phyloP scores from a whole-genome alignment of 2,888 invertebrate species.

The Ceratothoa steindachneri region DNA sequence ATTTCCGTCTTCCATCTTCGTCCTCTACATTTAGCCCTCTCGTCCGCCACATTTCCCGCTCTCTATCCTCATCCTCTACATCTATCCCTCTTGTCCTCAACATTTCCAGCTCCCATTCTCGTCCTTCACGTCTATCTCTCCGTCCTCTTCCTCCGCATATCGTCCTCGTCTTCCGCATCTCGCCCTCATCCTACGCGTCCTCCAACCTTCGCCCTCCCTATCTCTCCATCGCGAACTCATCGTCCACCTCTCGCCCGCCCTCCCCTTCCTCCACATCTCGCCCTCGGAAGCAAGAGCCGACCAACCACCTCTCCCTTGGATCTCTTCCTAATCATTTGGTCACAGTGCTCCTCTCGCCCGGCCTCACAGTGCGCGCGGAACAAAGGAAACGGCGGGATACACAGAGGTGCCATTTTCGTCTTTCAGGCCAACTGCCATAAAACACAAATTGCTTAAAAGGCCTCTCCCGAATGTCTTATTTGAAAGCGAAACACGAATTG shows the following conservation, averaged over 20 bases:
- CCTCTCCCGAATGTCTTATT: background rate
- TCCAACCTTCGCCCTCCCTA: too few species aligned
- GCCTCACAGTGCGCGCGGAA: background rate
- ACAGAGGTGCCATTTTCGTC: background rate
- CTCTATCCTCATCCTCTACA: background rate
- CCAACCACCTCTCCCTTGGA: too few species aligned
- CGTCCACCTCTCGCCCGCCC: too few species aligned
- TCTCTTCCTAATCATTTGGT: constrained; percentile 9
- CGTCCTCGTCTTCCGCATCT: too few species aligned
- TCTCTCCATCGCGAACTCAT: background rate
- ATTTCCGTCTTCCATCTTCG: background rate
- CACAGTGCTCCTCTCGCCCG: constrained; percentile 1
- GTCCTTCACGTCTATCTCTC: too few species aligned
- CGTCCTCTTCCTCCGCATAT: too few species aligned
- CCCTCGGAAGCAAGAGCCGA: background rate
- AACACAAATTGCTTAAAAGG: background rate
- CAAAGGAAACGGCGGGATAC: background rate
- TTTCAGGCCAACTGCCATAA: background rate
- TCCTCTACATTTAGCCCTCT: too few species aligned
- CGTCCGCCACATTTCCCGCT: background rate
- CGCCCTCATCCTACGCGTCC: background rate
- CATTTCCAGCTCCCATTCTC: too few species aligned
- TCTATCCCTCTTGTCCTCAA: too few species aligned
- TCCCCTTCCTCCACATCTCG: background rate
- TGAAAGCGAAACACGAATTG: constrained; percentile 4